Base-by-base conservation (phyloP, 2,888 invertebrate species). In the Tiliacea citrago region DNA sequence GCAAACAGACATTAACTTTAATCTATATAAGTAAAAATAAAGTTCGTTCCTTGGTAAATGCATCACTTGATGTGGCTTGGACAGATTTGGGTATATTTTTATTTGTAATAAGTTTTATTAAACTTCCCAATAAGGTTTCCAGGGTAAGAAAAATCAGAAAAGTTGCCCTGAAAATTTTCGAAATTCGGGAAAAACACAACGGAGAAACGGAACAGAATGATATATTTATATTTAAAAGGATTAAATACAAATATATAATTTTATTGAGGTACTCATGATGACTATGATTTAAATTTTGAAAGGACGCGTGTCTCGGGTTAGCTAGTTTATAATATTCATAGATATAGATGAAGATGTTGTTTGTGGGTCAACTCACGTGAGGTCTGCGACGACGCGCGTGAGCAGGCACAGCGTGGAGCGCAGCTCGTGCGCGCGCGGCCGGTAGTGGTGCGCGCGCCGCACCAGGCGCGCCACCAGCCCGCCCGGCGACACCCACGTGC, bases 341-440 rank as follows among this genome's bases (percentile, higher is more conserved):
- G 57, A 24, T 24, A 24, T 13, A 29, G 55, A 24, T 24, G 24
- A 24, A 55, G 7, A 29, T 2, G 13, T 24, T 18, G 16, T 16
- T 21, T 9, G 70, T 24, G 24, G 10, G 16, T 8, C 16, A 16
- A 97, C 98, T 97, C 93, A 99, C 99, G 99, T 99, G 89, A 99
- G 97, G 95, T 99, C 99, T 90, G 99, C 99, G 74, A 99, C 99
- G 78, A 99, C 99, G 88, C 99, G 97, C 68, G 99, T 99, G 82
- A 99, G 97, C 84, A 99, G 97, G 61, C 99, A 98, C 94, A 99
- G 99, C 97, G 97, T 99, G 98, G 98, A 93, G 97, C 98, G 94
- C 97, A 98, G 92, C 97, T 98, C 89, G 96, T 97, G 92, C 97
- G 98, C 92, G 97, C 98, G 92, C 88, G 94, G 81, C 13, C 93